Conservation (phyloP, 2,888 invertebrate species). For the Orthosia cruda region DNA sequence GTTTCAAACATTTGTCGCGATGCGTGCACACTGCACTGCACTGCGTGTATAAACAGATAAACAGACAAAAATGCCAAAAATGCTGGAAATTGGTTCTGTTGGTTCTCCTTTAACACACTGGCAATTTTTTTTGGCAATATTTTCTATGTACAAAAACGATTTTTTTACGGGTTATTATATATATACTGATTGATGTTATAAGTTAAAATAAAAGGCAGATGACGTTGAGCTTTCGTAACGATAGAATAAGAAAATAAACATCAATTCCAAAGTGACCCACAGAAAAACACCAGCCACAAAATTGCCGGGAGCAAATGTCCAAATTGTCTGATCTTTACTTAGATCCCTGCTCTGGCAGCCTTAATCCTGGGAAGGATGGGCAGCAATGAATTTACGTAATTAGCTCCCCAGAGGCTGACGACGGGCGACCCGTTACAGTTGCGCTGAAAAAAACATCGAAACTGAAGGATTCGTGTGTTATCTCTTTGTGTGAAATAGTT, state of each 20-base stretch:
- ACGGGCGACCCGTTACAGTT: constrained; percentile 47
- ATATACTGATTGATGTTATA: too few relatives aligned
- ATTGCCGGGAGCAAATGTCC: neutral
- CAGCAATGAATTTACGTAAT: constrained; percentile 64
- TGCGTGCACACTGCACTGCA: too few relatives aligned
- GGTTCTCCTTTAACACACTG: too few relatives aligned
- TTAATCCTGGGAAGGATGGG: constrained; percentile 34
- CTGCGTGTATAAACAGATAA: too few relatives aligned
- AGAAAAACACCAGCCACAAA: neutral
- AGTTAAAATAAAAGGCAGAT: neutral
- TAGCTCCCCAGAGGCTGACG: constrained; percentile 45
- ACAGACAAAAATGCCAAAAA: too few relatives aligned
- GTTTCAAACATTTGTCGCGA: too few relatives aligned
- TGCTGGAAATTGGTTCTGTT: too few relatives aligned
- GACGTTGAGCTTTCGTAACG: neutral
- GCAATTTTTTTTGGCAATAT: too few relatives aligned
- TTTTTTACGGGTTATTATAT: too few relatives aligned
- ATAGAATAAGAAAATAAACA: neutral
- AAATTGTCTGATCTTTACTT: neutral
- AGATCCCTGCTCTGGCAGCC: constrained; percentile 26
- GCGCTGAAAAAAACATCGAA: constrained; percentile 53
- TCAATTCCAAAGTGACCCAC: neutral
- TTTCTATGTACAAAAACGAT: too few relatives aligned
- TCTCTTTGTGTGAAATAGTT: constrained; percentile 30
- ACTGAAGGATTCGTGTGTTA: constrained; percentile 48